Evolutionary conservation across 2,797 vertebrate genomes (phyloP), one percentile per base, ranked within the genome.

Genomic region (Gymnodraco acuticeps): DNA sequence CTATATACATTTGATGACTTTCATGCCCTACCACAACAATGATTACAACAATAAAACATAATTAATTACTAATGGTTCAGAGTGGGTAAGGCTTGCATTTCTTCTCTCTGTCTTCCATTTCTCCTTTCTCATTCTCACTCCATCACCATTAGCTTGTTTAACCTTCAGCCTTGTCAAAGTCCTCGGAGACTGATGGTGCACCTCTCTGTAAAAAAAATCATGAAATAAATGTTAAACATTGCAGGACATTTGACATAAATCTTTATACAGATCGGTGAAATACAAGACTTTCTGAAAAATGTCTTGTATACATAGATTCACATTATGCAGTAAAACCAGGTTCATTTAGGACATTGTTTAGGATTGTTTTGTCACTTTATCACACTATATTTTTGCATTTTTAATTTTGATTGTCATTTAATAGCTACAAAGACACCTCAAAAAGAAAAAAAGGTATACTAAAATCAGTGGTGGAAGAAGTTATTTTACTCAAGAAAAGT

Each of bases 141-240:
- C 3, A n/a, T 56, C 20, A 3, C 3, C 51, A 33, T 56, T 27
- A 33, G 51, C 23, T 11, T 16, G 10, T 65, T 6, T 19, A 6
- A 1, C 72, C 31, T 38, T 63, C 71, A 65, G 60, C n/a, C 46
- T 74, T 77, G 43, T 75, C 72, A 14, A 60, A 12, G 64, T 79
- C 76, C 50, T 83, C 76, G 0, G 81, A 73, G 5, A 79, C 16
- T 0, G 72, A 83, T 0, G 59, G 76, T 1, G 10, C 43, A 31
- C 83, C 75, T 71, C 27, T 83, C 81, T 82, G 61, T 66, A 20
- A 10, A 51, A 66, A 78, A 67, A 1, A 62, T 23, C 23, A 46
- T 46, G 46, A 55, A 20, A 63, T 15, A 16, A 20, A 62, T 53
- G 0, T 11, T 31, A 45, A 62, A 43, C 53, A 5, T 33, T 17